A percentile compares a stretch with the other conserved stretches of the same genome.
phyloP scores from a whole-genome alignment of 2,888 invertebrate genomes.

The Dicranocentrus wangi region DNA sequence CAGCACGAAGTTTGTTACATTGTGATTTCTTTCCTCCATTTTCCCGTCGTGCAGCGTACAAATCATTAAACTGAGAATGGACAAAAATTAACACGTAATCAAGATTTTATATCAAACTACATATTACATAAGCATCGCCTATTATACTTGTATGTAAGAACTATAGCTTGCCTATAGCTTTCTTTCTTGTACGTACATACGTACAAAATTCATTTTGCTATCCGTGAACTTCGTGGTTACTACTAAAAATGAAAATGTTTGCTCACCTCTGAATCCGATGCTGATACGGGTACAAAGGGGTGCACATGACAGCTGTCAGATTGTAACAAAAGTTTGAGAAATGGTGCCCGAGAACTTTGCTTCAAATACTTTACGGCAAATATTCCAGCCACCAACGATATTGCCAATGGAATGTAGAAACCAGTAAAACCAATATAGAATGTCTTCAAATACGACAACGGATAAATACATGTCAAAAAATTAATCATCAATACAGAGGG shows the following conservation, averaged over 20 bases:
- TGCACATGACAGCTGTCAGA: constrained; percentile 37
- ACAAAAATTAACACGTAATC: too few species aligned
- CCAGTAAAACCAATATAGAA: constrained; percentile 70
- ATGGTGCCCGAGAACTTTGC: constrained; percentile 39
- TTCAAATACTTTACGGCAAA: constrained; percentile 58
- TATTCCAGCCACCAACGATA: constrained; percentile 62
- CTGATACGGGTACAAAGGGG: constrained; percentile 22
- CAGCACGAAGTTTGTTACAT: neutral
- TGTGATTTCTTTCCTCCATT: neutral
- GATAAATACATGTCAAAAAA: constrained; percentile 7
- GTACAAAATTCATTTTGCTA: too few species aligned
- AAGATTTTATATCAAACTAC: too few species aligned
- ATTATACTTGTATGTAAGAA: too few species aligned
- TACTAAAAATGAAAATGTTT: too few species aligned
- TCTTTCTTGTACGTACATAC: too few species aligned
- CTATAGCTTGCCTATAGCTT: too few species aligned
- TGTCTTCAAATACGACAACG: constrained; percentile 57
- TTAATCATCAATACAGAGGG: too few species aligned
- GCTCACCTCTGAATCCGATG: constrained; percentile 44
- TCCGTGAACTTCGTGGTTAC: too few species aligned
- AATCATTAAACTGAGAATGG: constrained; percentile 38
- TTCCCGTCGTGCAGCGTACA: constrained; percentile 26
- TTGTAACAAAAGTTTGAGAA: constrained; percentile 40
- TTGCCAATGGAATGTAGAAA: constrained; percentile 65
- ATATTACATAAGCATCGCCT: too few species aligned